Conservation (phyloP, 2,113 vertebrate genomes). For the Phyllopteryx taeniolatus region DNA sequence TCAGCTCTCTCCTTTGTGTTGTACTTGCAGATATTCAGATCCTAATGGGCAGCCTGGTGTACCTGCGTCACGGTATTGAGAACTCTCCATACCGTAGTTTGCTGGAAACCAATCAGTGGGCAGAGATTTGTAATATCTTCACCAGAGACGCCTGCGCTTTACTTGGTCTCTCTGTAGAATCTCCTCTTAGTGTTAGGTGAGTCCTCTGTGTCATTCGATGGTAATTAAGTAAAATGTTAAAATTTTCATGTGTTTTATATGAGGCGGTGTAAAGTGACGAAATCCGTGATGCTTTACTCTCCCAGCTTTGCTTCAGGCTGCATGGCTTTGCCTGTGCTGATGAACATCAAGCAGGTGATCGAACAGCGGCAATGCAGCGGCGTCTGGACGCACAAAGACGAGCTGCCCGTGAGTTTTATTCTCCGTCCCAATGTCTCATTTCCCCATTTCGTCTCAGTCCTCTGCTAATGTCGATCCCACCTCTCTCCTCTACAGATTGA, state of each 20-base stretch:
- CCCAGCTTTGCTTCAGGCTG: conserved; percentile 85
- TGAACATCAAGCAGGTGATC: conserved; percentile 91
- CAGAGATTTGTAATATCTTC: conserved; percentile 88
- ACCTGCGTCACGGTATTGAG: conserved; percentile 85
- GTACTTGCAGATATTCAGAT: conserved; percentile 82
- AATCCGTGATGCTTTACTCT: neutral
- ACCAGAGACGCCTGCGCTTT: conserved; percentile 85
- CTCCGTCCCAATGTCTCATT: neutral
- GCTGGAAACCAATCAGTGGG: conserved; percentile 86
- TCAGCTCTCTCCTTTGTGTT: neutral
- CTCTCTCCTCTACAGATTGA: conserved; percentile 74
- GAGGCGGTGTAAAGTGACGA: neutral
- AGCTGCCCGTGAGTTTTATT: conserved; percentile 77
- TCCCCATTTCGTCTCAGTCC: neutral
- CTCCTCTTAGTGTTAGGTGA: conserved; percentile 89
- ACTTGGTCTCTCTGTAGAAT: conserved; percentile 87
- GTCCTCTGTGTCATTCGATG: neutral
- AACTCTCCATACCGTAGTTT: conserved; percentile 86
- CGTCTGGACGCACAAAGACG: conserved; percentile 89
- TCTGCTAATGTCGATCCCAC: neutral
- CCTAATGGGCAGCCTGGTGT: conserved; percentile 90
- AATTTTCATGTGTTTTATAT: neutral
- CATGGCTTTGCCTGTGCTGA: conserved; percentile 85
- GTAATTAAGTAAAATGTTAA: neutral
- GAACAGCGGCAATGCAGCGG: conserved; percentile 87